Evolutionary conservation across 2,113 vertebrate genomes (phyloP).

Genomic region (Leucosticte australis): DNA sequence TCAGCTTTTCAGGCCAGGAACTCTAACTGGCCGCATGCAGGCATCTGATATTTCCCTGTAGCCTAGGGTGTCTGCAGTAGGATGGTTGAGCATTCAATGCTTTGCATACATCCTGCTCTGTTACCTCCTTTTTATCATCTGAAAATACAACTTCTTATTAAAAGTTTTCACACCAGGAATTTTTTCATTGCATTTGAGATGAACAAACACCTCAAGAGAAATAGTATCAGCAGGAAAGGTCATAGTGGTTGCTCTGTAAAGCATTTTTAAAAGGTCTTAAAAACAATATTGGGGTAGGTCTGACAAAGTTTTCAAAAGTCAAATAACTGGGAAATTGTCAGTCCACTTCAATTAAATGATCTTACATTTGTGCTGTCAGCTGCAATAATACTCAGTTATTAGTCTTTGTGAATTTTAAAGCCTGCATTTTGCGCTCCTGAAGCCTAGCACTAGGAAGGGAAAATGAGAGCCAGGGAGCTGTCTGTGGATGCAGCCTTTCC

Average conservation of each 20-base stretch:
- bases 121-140: neutral
- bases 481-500: accelerated
- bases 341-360: neutral
- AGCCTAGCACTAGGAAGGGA: neutral
- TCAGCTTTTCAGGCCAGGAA: neutral
- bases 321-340: neutral
- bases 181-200: slow-evolving; percentile 20
- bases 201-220: slow-evolving; percentile 22
- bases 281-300: neutral
- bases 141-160: slow-evolving; percentile 7
- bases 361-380: neutral
- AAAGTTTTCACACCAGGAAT: slow-evolving; percentile 3
- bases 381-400: neutral
- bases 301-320: neutral
- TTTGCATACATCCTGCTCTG: neutral
- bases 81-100: neutral
- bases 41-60: neutral
- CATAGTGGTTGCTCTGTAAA: neutral
- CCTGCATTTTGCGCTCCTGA: neutral
- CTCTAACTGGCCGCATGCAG: neutral
- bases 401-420: neutral
- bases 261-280: neutral
- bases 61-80: neutral
- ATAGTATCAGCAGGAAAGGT: neutral
- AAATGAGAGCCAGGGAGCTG: neutral